A percentile compares a stretch with the other conserved stretches of the same genome.
phyloP scores from a whole-genome alignment of 1,140 invertebrate genomes.

The Drosophila hydei region DNA sequence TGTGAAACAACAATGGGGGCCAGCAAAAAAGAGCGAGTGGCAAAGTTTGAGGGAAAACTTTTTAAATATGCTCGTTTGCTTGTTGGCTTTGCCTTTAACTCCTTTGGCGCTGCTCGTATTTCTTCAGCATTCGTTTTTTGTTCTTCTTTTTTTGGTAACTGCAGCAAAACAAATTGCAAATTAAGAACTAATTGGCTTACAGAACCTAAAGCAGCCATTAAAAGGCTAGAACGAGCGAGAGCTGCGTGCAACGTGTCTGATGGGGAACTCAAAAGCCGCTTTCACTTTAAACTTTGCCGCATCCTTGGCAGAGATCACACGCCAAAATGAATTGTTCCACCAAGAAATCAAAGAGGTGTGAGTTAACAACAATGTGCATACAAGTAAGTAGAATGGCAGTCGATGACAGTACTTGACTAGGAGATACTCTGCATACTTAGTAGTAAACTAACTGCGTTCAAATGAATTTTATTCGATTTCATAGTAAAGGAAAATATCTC shows the following conservation, averaged over 20 bases:
- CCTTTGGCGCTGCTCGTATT: slow-evolving; percentile 50
- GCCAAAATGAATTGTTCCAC: slow-evolving; percentile 20
- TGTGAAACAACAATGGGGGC: slow-evolving; percentile 53
- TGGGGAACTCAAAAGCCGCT: slow-evolving; percentile 41
- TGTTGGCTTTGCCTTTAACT: slow-evolving; percentile 74
- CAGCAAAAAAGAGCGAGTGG: slow-evolving; percentile 43
- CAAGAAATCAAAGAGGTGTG: slow-evolving; percentile 62
- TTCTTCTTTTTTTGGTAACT: slow-evolving; percentile 46
- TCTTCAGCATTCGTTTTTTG: slow-evolving; percentile 1
- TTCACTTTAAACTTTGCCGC: slow-evolving; percentile 74
- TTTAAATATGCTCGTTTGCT: slow-evolving; percentile 82
- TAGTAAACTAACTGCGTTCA: too few species aligned
- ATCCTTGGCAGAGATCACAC: slow-evolving; percentile 64
- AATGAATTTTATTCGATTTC: too few species aligned
- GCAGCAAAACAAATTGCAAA: slow-evolving; percentile 82
- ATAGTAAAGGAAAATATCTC: slow-evolving; percentile 30
- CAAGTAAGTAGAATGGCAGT: background rate
- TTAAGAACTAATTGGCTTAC: slow-evolving; percentile 82
- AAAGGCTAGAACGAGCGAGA: slow-evolving; percentile 44
- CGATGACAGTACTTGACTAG: background rate
- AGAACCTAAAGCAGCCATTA: slow-evolving; percentile 80
- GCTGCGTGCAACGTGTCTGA: slow-evolving; percentile 4
- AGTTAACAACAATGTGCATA: slow-evolving; percentile 8
- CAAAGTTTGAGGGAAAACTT: slow-evolving; percentile 77
- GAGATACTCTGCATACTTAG: background rate